Evolutionary conservation across 1,140 invertebrate genomes (phyloP), one percentile per base, ranked within the genome.

Genomic region (Berghia stephanieae): DNA sequence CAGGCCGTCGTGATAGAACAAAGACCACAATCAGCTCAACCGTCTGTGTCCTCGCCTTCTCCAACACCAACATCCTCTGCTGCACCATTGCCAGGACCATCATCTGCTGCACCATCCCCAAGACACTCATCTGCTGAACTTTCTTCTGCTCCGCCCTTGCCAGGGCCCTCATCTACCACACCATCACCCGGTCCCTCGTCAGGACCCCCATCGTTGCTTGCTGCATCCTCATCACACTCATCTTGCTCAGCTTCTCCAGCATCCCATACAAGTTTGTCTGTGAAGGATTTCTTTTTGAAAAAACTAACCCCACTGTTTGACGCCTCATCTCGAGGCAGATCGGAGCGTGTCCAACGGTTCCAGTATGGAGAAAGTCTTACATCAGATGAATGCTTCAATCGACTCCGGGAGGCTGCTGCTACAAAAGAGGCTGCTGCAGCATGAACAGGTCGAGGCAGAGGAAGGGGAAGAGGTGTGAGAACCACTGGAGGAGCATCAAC

Each of bases 301-400:
- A 24, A 72, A 46, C 69, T 72, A 36, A 72, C 69, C 24, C 69
- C 69, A n/a, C 38, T 44, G 43, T 43, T 72, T 72, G 40, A 42
- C 27, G 24, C 3, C 24, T 44, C 38, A 72, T 27, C 5, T 8
- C 5, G 69, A 24, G 69, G 69, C n/a, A 72, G 69, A 72, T 40
- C 38, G 16, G 44, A 21, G n/a, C 21, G 69, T 18, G 69, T 72
- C 24, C 66, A 68, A 72, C 38, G 69, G 24, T 72, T 55, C 5
- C 38, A 43, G 21, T 44, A 44, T 72, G 69, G 69, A 24, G 40
- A 72, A 46, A 72, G 69, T 40, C 44, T 72, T 40, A 72, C 44
- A 3, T 24, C 38, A 44, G 38, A 42, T 6, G 69, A 72, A 24
- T 72, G n/a, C n/a, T n/a, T n/a, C n/a, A n/a, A n/a, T n/a, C n/a